Percentiles rank a stretch among this genome's conserved stretches.
These are phyloP conservation scores for Carabus problematicus DNA, from an alignment of 2,888 invertebrate species.

Conservation along the genomic window DNA sequence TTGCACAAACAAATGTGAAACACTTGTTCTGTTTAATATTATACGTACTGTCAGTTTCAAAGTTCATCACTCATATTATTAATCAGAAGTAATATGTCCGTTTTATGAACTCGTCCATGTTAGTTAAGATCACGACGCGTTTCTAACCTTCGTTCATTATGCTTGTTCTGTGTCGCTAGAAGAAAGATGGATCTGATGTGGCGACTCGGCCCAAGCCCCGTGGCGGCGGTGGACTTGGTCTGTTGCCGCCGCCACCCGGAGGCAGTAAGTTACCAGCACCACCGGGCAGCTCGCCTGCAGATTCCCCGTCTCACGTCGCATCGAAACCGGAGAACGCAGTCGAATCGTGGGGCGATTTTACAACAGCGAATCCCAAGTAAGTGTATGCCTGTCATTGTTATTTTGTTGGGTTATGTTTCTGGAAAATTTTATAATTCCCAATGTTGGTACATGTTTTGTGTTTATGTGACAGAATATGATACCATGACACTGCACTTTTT, in stretches of 20 bases:
- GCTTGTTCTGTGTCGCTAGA: constrained; percentile 68
- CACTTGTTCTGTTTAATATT: no score
- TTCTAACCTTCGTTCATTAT: no score
- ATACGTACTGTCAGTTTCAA: no score
- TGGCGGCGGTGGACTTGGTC: constrained; percentile 63
- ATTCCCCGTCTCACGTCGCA: constrained; percentile 67
- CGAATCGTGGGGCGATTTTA: constrained; percentile 83
- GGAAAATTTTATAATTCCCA: background rate
- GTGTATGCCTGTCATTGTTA: no score
- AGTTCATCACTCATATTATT: no score
- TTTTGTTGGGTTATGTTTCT: constrained; percentile 1
- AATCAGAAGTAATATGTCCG: no score
- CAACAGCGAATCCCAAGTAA: constrained; percentile 64
- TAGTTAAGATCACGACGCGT: no score
- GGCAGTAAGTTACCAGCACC: constrained; percentile 78
- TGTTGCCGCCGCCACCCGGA: constrained; percentile 85
- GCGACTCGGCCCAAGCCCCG: constrained; percentile 70
- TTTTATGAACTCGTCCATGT: no score
- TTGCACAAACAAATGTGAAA: no score
- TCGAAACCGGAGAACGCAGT: constrained; percentile 55
- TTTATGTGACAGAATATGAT: constrained; percentile 3
- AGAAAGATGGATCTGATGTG: constrained; percentile 85
- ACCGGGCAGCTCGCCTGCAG: constrained; percentile 80
- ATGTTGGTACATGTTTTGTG: background rate
- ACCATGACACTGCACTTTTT: background rate